A percentile compares a stretch with the other conserved stretches of the same genome.
phyloP scores from a whole-genome alignment of 2,888 invertebrate genomes.

The Lasioglossum morio region DNA sequence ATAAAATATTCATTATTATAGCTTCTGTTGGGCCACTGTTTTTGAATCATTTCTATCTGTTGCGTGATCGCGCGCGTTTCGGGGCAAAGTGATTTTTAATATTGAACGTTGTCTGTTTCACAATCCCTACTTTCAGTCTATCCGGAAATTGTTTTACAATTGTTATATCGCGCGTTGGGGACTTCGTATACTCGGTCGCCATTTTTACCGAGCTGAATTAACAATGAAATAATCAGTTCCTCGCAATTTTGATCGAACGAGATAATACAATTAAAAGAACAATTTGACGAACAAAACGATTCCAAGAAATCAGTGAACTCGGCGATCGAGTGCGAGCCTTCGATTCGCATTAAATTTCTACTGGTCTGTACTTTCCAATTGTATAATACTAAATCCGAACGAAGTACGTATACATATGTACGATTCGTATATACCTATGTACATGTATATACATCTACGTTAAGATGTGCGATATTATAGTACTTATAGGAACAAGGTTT shows the following conservation, averaged over 20 bases:
- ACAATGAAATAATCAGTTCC: not conserved
- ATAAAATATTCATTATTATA: not conserved
- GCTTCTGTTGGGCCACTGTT: not conserved
- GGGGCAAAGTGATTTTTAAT: slow-evolving; percentile 14
- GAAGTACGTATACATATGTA: slow-evolving; percentile 60
- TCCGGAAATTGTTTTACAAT: slow-evolving; percentile 6
- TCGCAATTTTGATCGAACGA: not conserved
- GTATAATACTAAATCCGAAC: slow-evolving; percentile 69
- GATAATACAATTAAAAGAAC: not conserved
- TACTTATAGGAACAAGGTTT: slow-evolving; percentile 71
- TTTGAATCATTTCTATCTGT: not conserved
- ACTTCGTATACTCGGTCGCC: not conserved
- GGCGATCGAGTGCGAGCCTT: slow-evolving; percentile 46
- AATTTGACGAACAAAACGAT: not conserved
- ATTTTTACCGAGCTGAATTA: not conserved
- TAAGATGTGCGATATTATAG: slow-evolving; percentile 65
- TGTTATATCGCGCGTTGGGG: slow-evolving; percentile 33
- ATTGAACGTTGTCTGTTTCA: slow-evolving; percentile 31
- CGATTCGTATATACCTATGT: slow-evolving; percentile 55
- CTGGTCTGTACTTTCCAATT: slow-evolving; percentile 74
- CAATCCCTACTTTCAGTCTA: slow-evolving; percentile 46
- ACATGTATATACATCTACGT: slow-evolving; percentile 57
- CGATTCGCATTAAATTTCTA: slow-evolving; percentile 61
- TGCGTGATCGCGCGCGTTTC: not conserved
- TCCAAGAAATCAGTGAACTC: not conserved